Conservation (phyloP, 2,888 invertebrate genomes). For the Eutolmus rufibarbis region DNA sequence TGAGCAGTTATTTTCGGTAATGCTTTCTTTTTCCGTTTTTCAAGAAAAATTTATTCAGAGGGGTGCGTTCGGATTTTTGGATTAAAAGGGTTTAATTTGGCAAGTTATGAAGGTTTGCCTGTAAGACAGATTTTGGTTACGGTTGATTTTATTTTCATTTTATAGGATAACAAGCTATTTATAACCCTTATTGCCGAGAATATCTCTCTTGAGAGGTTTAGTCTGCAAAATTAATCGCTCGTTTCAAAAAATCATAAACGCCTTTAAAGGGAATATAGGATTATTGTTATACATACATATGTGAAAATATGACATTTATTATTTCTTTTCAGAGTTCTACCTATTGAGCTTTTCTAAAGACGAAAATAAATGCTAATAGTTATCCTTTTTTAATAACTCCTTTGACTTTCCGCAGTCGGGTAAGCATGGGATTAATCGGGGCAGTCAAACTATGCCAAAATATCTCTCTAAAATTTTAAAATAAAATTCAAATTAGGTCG, state of each 20-base stretch:
- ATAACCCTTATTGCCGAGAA: not conserved
- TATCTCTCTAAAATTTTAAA: too few species aligned
- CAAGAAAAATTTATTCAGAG: not conserved
- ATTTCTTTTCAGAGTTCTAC: too few species aligned
- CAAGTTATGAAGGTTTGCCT: not conserved
- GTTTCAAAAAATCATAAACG: not conserved
- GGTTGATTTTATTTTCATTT: not conserved
- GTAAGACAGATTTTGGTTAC: not conserved
- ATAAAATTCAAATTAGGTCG: too few species aligned
- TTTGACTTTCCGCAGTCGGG: too few species aligned
- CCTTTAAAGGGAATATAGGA: too few species aligned
- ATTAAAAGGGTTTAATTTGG: not conserved
- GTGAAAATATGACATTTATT: too few species aligned
- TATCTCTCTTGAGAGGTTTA: not conserved
- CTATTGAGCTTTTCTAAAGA: too few species aligned
- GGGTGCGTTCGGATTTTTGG: not conserved
- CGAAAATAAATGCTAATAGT: too few species aligned
- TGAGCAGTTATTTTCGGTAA: not conserved
- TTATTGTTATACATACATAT: too few species aligned
- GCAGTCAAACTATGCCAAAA: too few species aligned
- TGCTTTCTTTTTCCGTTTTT: not conserved
- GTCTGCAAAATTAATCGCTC: not conserved
- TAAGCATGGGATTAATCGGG: too few species aligned
- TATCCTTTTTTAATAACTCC: too few species aligned
- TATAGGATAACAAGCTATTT: not conserved